Percentiles rank a stretch among this genome's conserved stretches.
phyloP scores from a whole-genome alignment of 2,888 invertebrate species.

The Plagiodera versicolora region DNA sequence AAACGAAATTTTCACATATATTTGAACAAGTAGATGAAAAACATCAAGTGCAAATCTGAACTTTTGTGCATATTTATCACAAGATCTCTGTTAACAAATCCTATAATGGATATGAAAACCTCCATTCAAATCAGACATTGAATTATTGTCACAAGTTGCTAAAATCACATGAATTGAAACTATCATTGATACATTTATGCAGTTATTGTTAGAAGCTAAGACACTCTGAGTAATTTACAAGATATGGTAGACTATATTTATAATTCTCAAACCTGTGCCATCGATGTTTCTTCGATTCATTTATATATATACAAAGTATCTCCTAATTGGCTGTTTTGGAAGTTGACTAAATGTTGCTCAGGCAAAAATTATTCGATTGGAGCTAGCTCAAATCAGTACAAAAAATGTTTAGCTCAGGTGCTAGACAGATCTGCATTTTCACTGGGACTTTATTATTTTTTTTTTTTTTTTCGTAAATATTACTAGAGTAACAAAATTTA shows the following conservation, averaged over 20 bases:
- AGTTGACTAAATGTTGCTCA: too few relatives aligned
- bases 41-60: not conserved
- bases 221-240: slow-evolving; percentile 10
- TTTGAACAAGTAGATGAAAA: too few relatives aligned
- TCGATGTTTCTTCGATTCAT: not conserved
- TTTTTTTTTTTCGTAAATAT: too few relatives aligned
- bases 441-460: too few relatives aligned
- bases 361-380: too few relatives aligned
- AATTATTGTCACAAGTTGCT: slow-evolving; percentile 30
- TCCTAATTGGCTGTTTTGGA: too few relatives aligned
- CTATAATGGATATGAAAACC: slow-evolving; percentile 17
- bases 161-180: slow-evolving; percentile 1
- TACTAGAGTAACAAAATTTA: too few relatives aligned
- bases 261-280: slow-evolving; percentile 2
- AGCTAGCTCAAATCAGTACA: too few relatives aligned
- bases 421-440: too few relatives aligned
- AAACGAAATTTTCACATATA: too few relatives aligned
- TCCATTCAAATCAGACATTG: slow-evolving; percentile 3
- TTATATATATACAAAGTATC: too few relatives aligned
- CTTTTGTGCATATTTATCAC: slow-evolving; percentile 39
- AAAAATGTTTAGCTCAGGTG: too few relatives aligned
- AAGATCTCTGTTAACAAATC: slow-evolving; percentile 25
- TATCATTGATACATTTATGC: slow-evolving; percentile 15
- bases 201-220: slow-evolving; percentile 23
- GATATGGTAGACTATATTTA: not conserved